Conservation (phyloP, 37 sponge, comb jelly and placozoan species). For the Chondrilla cf. caribensis region DNA sequence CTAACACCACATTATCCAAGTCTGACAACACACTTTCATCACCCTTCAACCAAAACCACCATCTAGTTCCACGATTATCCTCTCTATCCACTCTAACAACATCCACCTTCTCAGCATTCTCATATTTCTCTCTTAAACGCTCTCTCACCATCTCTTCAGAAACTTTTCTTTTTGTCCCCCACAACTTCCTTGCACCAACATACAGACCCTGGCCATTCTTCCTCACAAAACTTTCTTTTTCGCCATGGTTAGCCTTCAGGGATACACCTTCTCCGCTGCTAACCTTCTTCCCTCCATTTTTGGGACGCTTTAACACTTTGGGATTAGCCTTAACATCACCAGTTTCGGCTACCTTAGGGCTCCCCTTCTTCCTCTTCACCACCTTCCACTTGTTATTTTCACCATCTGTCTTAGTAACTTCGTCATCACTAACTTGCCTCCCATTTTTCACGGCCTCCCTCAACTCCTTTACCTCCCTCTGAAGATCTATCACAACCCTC, state of each 20-base stretch:
- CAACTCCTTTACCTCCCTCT: background rate
- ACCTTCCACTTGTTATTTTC: too few species aligned
- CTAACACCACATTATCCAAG: background rate
- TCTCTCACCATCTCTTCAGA: slow-evolving; percentile 24
- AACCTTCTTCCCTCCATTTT: too few species aligned
- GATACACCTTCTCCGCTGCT: background rate
- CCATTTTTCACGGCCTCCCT: background rate
- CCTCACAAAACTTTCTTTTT: too few species aligned
- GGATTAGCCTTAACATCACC: too few species aligned
- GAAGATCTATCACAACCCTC: background rate
- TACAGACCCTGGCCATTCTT: background rate
- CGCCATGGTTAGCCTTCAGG: too few species aligned
- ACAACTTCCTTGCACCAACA: slow-evolving; percentile 18
- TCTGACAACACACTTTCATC: background rate
- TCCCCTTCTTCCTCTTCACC: background rate
- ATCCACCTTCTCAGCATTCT: background rate
- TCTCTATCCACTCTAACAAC: slow-evolving; percentile 8
- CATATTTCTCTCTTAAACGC: background rate
- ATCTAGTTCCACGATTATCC: background rate
- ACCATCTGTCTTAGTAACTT: too few species aligned
- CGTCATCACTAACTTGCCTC: background rate
- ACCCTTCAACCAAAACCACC: slow-evolving; percentile 15
- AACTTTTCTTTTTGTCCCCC: slow-evolving; percentile 19
- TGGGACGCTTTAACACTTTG: too few species aligned
- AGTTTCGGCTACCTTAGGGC: too few species aligned